Conservation (phyloP, 2,113 vertebrate genomes). For the Smithornis capensis region DNA sequence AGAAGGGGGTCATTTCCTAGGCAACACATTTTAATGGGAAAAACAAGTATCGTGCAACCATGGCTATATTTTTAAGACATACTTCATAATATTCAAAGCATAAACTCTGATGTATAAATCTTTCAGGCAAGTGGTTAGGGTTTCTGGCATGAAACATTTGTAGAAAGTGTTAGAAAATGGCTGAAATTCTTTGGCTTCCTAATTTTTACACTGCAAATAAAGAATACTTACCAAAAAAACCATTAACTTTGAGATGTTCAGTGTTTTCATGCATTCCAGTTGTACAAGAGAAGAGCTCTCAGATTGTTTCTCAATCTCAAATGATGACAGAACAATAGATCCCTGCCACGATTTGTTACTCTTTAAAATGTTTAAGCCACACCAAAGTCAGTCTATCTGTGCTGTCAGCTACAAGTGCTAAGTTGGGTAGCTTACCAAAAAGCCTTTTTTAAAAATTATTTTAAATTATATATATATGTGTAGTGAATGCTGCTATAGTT, state of each 20-base stretch:
- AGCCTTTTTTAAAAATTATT: not conserved
- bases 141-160: not conserved
- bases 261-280: not conserved
- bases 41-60: not conserved
- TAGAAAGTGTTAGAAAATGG: not conserved
- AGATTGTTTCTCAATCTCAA: not conserved
- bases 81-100: conserved; percentile 5
- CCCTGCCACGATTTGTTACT: not conserved
- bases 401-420: not conserved
- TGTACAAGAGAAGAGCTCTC: not conserved
- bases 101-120: not conserved
- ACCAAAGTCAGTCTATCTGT: not conserved
- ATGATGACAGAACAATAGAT: not conserved
- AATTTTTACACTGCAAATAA: fast-evolving
- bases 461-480: not conserved
- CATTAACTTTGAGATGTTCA: not conserved
- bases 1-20: conserved; percentile 51
- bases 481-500: not conserved
- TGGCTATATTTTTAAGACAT: not conserved
- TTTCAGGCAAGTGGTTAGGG: not conserved
- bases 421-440: not conserved
- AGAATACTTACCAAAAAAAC: not conserved
- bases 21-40: conserved; percentile 33
- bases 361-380: not conserved
- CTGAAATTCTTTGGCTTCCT: not conserved